Conservation (phyloP, 2,888 invertebrate genomes). For the Harmothoe impar region DNA sequence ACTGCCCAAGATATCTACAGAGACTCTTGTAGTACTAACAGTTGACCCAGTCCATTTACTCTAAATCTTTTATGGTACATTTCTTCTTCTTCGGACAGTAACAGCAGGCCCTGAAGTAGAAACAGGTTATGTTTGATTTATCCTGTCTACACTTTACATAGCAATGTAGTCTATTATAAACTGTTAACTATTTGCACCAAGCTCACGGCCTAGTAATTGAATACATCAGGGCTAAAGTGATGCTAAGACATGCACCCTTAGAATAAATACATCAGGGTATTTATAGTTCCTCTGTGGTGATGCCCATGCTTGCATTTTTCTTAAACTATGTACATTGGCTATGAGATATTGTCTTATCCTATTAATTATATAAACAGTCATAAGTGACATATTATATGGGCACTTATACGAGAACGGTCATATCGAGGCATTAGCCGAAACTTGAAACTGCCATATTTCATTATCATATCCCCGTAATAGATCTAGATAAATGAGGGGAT, state of each 20-base stretch:
- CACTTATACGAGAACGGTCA: too few relatives aligned
- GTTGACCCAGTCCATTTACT: neutral
- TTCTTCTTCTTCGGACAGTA: constrained; percentile 80
- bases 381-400: too few relatives aligned
- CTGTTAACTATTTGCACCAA: neutral
- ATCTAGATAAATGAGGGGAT: neutral
- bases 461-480: too few relatives aligned
- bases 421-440: too few relatives aligned
- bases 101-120: constrained; percentile 78
- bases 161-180: neutral
- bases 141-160: neutral
- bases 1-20: too few relatives aligned
- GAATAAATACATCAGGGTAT: neutral
- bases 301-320: too few relatives aligned
- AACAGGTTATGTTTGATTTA: neutral
- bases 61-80: constrained; percentile 67
- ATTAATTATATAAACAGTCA: neutral
- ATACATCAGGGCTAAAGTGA: neutral
- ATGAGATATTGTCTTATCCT: neutral
- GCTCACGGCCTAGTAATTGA: neutral
- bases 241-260: neutral
- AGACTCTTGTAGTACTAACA: neutral
- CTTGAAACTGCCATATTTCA: too few relatives aligned
- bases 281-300: neutral
- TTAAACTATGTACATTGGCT: too few relatives aligned